Conservation (phyloP, 2,113 vertebrate species). For the Rutilus rutilus region DNA sequence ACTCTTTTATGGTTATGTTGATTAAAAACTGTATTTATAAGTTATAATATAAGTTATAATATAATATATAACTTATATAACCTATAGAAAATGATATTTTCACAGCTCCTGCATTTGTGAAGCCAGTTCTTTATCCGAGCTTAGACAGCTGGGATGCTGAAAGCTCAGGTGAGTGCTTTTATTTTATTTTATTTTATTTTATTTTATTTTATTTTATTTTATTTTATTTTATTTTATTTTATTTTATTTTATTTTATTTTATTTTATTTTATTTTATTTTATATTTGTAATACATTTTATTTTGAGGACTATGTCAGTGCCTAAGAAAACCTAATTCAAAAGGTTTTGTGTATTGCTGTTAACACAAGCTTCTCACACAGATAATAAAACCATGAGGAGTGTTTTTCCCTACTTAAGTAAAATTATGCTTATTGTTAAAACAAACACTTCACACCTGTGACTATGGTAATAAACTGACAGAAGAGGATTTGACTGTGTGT, state of each 20-base stretch:
- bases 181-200: too few relatives aligned
- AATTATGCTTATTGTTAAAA: neutral
- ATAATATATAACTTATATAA: too few relatives aligned
- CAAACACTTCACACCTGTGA: neutral
- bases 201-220: neutral
- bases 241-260: too few relatives aligned
- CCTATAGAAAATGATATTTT: neutral
- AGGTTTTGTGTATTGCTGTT: neutral
- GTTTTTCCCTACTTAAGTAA: neutral
- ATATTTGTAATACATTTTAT: neutral
- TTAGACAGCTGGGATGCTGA: slow-evolving; percentile 26
- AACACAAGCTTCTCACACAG: neutral
- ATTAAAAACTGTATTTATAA: slow-evolving; percentile 1
- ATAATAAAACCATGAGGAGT: neutral
- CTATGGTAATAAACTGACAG: neutral
- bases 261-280: neutral
- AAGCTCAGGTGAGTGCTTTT: slow-evolving; percentile 52
- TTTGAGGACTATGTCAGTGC: neutral
- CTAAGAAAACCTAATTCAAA: neutral
- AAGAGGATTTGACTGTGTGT: slow-evolving; percentile 20
- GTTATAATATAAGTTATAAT: too few relatives aligned
- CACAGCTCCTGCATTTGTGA: slow-evolving; percentile 35
- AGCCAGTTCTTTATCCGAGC: slow-evolving; percentile 52
- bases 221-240: neutral
- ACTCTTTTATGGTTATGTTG: neutral